Evolutionary conservation across 2,888 invertebrate species (phyloP).

Genomic region (Lysandra bellargus): DNA sequence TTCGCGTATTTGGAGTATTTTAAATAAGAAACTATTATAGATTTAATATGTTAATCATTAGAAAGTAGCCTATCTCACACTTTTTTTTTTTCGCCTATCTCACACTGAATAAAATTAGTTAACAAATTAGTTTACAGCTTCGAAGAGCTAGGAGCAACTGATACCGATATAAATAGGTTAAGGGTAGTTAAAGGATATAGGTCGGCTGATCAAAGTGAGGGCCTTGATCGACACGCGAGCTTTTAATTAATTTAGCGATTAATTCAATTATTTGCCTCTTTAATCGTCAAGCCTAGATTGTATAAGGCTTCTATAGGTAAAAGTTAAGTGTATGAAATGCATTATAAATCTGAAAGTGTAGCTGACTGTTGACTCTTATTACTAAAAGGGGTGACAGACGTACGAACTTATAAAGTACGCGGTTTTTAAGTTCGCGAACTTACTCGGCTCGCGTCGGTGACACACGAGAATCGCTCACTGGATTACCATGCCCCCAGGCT

Average conservation of each 20-base stretch:
- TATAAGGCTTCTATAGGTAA: not conserved
- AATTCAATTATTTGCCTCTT: constrained; percentile 11
- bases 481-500: too few species aligned
- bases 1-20: too few species aligned
- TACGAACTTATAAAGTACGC: too few species aligned
- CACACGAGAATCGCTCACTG: too few species aligned
- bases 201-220: constrained; percentile 6
- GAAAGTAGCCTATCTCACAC: not conserved
- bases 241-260: constrained; percentile 18
- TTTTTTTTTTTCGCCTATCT: not conserved
- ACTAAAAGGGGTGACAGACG: too few species aligned
- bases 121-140: constrained; percentile 9
- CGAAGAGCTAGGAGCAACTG: constrained; percentile 5
- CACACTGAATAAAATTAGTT: not conserved
- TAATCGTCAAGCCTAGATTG: not conserved
- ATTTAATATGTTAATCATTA: not conserved
- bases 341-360: too few species aligned
- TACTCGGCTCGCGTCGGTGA: too few species aligned
- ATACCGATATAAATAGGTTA: constrained; percentile 16
- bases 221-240: constrained; percentile 13
- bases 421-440: too few species aligned
- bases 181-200: constrained; percentile 5
- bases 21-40: too few species aligned
- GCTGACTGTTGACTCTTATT: too few species aligned
- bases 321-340: not conserved